Percentiles rank a stretch among this genome's conserved stretches.
These are phyloP conservation scores for Villa cingulata DNA, from an alignment of 2,888 invertebrate species.

Conservation along the genomic window DNA sequence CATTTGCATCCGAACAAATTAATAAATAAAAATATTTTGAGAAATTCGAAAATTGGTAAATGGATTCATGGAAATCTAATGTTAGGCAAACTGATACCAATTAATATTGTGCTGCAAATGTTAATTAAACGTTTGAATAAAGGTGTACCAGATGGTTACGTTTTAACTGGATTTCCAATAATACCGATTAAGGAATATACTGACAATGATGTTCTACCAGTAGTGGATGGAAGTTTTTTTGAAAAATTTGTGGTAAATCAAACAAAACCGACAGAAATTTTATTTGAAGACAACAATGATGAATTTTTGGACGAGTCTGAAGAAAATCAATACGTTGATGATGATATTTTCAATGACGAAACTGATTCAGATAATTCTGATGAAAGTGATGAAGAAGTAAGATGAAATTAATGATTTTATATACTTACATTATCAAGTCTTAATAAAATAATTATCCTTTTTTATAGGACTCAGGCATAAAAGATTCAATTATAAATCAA, in stretches of 20 bases:
- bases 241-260: no score
- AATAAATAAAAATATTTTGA: conserved; percentile 44
- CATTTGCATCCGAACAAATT: conserved; percentile 44
- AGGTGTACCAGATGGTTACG: conserved; percentile 46
- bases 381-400: conserved; percentile 1
- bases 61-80: conserved; percentile 45
- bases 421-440: no score
- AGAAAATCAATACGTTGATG: no score
- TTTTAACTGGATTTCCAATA: conserved; percentile 51
- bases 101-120: conserved; percentile 40
- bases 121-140: conserved; percentile 40
- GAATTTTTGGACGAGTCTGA: no score
- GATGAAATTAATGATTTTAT: no score
- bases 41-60: conserved; percentile 40
- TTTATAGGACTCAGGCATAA: background rate
- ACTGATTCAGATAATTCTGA: no score
- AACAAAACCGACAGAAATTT: no score
- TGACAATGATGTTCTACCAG: background rate
- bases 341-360: background rate
- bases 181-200: conserved; percentile 27
- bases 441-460: no score
- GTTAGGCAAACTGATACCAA: conserved; percentile 39
- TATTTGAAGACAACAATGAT: no score
- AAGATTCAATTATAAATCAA: background rate
- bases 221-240: no score